phyloP scores from a whole-genome alignment of 2,888 invertebrate genomes.

The Allophyes oxyacanthae region DNA sequence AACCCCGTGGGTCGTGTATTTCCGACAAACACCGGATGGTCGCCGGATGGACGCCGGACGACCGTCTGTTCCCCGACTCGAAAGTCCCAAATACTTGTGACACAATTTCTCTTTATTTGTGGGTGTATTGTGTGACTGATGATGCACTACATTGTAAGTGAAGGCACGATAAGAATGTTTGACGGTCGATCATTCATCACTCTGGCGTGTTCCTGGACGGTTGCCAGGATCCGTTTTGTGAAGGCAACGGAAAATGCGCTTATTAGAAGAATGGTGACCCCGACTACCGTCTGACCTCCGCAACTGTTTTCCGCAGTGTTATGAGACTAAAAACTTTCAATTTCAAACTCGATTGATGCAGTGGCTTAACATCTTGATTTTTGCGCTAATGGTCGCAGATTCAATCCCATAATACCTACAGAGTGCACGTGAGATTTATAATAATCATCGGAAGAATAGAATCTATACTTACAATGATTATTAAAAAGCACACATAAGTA shows the following conservation, averaged over 20 bases:
- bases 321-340: not conserved
- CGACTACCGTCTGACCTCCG: not conserved
- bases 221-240: constrained; percentile 8
- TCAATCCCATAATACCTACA: too few species aligned
- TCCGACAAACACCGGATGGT: constrained; percentile 19
- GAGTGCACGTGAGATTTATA: too few species aligned
- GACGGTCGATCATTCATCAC: constrained; percentile 26
- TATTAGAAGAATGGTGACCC: constrained; percentile 6
- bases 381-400: too few species aligned
- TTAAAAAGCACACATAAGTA: too few species aligned
- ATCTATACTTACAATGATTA: too few species aligned
- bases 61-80: not conserved
- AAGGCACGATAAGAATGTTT: constrained; percentile 15
- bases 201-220: constrained; percentile 5
- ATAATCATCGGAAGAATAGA: too few species aligned
- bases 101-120: constrained; percentile 1
- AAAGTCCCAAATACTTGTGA: constrained; percentile 1
- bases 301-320: not conserved
- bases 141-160: constrained; percentile 16
- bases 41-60: constrained; percentile 6
- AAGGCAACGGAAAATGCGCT: constrained; percentile 1
- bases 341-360: too few species aligned
- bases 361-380: too few species aligned
- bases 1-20: constrained; percentile 2
- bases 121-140: constrained; percentile 13